phyloP scores from a whole-genome alignment of 2,113 vertebrate species.

The Tachysurus fulvidraco region DNA sequence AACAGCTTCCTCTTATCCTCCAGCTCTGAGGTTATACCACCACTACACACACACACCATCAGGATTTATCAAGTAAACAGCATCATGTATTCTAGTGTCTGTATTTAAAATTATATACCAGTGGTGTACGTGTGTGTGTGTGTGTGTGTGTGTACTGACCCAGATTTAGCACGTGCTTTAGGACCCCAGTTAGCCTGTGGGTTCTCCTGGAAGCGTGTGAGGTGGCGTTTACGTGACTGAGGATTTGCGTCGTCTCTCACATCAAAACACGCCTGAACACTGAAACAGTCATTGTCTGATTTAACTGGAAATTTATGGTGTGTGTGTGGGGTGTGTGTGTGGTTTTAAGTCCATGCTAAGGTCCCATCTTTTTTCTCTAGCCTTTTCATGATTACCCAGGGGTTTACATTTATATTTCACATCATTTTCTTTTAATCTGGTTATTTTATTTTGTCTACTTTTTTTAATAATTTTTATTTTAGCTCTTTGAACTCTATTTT shows the following conservation, averaged over 20 bases:
- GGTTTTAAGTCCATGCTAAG: too few relatives aligned
- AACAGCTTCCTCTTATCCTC: conserved; percentile 76
- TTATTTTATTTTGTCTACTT: too few relatives aligned
- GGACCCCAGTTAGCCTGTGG: conserved; percentile 92
- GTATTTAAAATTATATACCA: background rate
- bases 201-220: conserved; percentile 89
- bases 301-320: background rate
- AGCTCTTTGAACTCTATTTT: too few relatives aligned
- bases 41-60: conserved; percentile 60
- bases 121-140: background rate
- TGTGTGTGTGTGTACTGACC: conserved; percentile 65
- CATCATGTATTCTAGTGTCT: background rate
- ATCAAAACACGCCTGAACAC: conserved; percentile 82
- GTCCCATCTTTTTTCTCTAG: too few relatives aligned
- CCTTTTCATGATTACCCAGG: too few relatives aligned
- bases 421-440: too few relatives aligned
- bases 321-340: background rate
- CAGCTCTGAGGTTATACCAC: conserved; percentile 65
- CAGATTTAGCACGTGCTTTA: conserved; percentile 80
- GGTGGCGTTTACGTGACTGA: conserved; percentile 82
- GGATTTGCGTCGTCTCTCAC: conserved; percentile 88
- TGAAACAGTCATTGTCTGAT: conserved; percentile 43
- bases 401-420: too few relatives aligned
- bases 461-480: too few relatives aligned
- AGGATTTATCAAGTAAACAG: background rate